Base-by-base conservation (phyloP, 2,888 invertebrate species). In the Drosophila macrospina region DNA sequence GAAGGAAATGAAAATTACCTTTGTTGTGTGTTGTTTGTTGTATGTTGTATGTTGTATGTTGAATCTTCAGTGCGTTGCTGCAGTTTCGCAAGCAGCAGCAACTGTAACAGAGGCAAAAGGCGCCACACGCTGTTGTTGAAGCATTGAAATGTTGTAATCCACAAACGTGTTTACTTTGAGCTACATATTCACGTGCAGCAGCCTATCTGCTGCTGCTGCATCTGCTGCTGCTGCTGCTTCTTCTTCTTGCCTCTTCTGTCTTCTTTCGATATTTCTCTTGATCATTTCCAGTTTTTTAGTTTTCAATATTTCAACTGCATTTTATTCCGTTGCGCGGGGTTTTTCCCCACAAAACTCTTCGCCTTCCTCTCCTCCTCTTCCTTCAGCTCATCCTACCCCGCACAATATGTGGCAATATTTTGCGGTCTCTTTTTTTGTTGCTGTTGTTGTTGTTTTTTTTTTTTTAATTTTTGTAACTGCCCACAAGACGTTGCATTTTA, bases 81-180 rank as follows among this genome's bases (percentile, higher is more conserved):
- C 41, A 64, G 61, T 76, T 80, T 79, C 69, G 69, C 69, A 77
- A 83, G 67, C 56, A 44, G 13, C 13, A 41, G 16, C 16, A 39
- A 39, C 39, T 39, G 13, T 39, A 16, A 39, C 39, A 5, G 24
- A 39, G 15, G 4, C 15, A 15, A 28, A 39, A 36, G 28, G 39
- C 51, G 57, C 48, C 45, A 64, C 52, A 65, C 47, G 36, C 52
- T 45, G 1, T 24, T 64, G 3, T 24, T 64, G 76, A 64, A 67
- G 74, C 74, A 74, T 71, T 71, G 61, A 73, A 62, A 74, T 82
- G 59, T 85, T 75, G 70, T 73, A 81, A 85, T 79, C 62, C 48
- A 61, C 24, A 61, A 54, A 80, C 84, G 81, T 68, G 78, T 77
- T 80, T 37, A 54, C 28, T 41, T 54, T 36, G 39, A 44, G 45